These are phyloP conservation scores for Tragopan temminckii DNA, from an alignment of 2,797 vertebrate species.

Conservation along the genomic window DNA sequence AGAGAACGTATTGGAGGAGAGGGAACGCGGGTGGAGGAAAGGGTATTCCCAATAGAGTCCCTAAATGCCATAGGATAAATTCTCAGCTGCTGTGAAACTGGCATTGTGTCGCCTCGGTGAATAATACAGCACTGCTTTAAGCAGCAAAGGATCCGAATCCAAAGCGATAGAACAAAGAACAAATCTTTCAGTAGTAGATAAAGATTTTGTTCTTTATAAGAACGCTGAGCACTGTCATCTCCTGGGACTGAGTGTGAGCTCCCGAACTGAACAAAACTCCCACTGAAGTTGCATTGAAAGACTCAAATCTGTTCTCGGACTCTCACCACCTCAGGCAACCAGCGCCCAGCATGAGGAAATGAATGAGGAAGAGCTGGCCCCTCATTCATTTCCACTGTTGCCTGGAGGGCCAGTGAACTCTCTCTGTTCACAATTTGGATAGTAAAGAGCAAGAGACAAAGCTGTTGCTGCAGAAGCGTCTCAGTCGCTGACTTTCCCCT, in stretches of 20 bases:
- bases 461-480: neutral
- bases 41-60: neutral
- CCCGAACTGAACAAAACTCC: neutral
- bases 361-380: neutral
- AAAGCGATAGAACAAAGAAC: neutral
- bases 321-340: neutral
- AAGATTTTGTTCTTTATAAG: neutral
- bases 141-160: neutral
- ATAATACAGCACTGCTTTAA: neutral
- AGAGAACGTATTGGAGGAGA: neutral
- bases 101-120: neutral
- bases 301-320: neutral
- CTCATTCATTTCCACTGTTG: neutral
- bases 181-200: neutral
- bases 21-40: neutral
- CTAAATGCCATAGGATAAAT: neutral
- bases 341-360: neutral
- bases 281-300: neutral
- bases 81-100: neutral
- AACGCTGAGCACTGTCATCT: rapidly evolving
- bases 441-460: neutral
- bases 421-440: neutral
- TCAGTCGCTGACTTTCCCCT: neutral
- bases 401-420: neutral
- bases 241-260: neutral